Base-by-base conservation (phyloP, 2,888 invertebrate genomes). In the Xiphydria camelus region DNA sequence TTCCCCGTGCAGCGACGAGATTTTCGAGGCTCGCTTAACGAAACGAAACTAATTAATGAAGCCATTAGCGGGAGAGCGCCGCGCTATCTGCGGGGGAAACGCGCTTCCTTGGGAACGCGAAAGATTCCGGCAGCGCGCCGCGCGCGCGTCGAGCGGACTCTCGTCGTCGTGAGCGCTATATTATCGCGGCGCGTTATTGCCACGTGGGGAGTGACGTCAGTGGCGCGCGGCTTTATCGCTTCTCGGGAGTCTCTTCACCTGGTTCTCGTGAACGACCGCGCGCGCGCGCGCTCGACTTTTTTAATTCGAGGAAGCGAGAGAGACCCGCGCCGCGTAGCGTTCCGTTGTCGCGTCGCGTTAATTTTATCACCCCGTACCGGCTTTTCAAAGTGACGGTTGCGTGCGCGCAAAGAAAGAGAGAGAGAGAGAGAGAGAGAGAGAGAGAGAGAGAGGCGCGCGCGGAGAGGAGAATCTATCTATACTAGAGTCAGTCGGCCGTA, bases 31-130 rank as follows among this genome's bases (percentile, higher is more conserved):
- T 59, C 61, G 61, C 57, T 64, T 56, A 68, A 64, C 68, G 64
- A 67, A 70, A 70, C 68, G 66, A 70, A 69, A 62, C 63, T 75
- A 74, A 75, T 74, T 75, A 73, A 74, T 72, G 70, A 66, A 60
- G 55, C 63, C 61, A 66, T 73, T 72, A 71, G 62, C 61, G 59
- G 51, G 49, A 53, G 53, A 55, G 53, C 38, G 38, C n/a, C n/a
- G n/a, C n/a, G n/a, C n/a, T n/a, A n/a, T n/a, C n/a, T n/a, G n/a
- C n/a, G n/a, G n/a, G n/a, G n/a, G n/a, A n/a, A n/a, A n/a, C n/a
- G n/a, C 23, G 23, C 23, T 23, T 23, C 23, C 23, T 6, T n/a
- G 23, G 23, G 23, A 23, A 23, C 23, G n/a, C 23, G 23, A 23
- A n/a, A 7, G 23, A 23, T 23, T 6, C 7, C n/a, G n/a, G n/a